Base-by-base conservation (phyloP, 2,113 vertebrate genomes). In the Acrocephalus kingi region DNA sequence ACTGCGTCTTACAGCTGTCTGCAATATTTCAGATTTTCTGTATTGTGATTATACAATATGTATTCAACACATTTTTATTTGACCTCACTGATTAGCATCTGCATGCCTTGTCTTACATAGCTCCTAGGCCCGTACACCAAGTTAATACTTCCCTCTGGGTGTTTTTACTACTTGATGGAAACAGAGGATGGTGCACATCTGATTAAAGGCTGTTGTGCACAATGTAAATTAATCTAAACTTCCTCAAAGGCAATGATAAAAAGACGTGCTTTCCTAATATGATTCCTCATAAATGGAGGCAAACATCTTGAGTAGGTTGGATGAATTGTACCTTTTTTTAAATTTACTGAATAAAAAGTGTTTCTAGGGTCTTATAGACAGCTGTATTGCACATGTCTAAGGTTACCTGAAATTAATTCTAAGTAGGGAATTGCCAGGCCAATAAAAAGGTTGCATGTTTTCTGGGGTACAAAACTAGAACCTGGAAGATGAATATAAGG, bases 381-480 rank as follows among this genome's bases (percentile, higher is more conserved):
- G 24, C 30, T 51, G 18, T 35, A 55, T 23, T 33, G 21, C 5
- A 62, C 4, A 31, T 9, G 10, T 27, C 23, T 69, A 39, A 1
- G 4, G 7, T 49, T 74, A 74, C 21, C 11, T 39, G 37, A 66
- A 9, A 14, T 74, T 43, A 59, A 51, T 35, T 81, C 13, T 55
- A 52, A 79, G 11, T 33, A 35, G 9, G 9, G 17, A 14, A 46
- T 15, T 46, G 11, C 6, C 52, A 89, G 18, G 16, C 35, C 15
- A 68, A 10, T 62, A 30, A 73, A 76, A 84, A 55, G 14, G 0
- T 2, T 45, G 3, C 0, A 0, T 8, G 5, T 17, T 73, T 69
- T 49, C 24, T 2, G 0, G 9, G 4, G 3, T 66, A 46, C 2
- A 17, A 85, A 91, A 62, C 23, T 63, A 71, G 16, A 71, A 77